Conservation (phyloP, 2,797 vertebrate genomes). For the Enteromius treurensis region DNA sequence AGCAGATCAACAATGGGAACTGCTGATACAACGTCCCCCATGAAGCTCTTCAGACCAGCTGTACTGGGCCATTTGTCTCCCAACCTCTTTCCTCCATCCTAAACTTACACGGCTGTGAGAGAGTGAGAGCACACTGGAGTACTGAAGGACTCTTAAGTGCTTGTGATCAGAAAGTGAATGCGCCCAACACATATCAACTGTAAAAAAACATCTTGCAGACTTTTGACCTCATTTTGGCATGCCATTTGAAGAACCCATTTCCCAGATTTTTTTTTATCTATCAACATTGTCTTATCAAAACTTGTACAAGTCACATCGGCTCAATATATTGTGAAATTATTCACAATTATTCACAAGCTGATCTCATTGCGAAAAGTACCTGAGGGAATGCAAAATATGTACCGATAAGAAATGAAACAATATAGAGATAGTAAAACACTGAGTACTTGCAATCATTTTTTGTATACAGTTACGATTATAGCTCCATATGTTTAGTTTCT, state of each 20-base stretch:
- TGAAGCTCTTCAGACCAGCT: not conserved
- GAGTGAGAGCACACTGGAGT: not conserved
- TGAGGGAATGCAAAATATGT: too few relatives aligned
- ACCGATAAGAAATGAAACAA: too few relatives aligned
- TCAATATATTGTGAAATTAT: not conserved
- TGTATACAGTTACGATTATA: too few relatives aligned
- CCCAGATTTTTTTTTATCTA: too few relatives aligned
- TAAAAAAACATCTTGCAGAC: not conserved
- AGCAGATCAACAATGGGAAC: conserved; percentile 32
- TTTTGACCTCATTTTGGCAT: not conserved
- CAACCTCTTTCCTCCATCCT: conserved; percentile 16
- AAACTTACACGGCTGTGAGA: conserved; percentile 15
- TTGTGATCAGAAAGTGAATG: not conserved
- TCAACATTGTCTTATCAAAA: not conserved
- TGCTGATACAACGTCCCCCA: conserved; percentile 20
- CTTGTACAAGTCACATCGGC: not conserved
- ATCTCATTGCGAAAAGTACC: too few relatives aligned
- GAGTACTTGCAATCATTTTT: too few relatives aligned
- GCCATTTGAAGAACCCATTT: not conserved
- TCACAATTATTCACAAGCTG: too few relatives aligned
- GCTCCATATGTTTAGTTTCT: too few relatives aligned
- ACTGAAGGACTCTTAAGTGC: conserved; percentile 24
- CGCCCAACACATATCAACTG: not conserved
- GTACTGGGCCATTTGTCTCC: conserved; percentile 1
- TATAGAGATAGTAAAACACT: too few relatives aligned